A percentile compares a stretch with the other conserved stretches of the same genome.
Evolutionary conservation across 1,140 invertebrate genomes (phyloP).

Genomic region (Apis cerana): DNA sequence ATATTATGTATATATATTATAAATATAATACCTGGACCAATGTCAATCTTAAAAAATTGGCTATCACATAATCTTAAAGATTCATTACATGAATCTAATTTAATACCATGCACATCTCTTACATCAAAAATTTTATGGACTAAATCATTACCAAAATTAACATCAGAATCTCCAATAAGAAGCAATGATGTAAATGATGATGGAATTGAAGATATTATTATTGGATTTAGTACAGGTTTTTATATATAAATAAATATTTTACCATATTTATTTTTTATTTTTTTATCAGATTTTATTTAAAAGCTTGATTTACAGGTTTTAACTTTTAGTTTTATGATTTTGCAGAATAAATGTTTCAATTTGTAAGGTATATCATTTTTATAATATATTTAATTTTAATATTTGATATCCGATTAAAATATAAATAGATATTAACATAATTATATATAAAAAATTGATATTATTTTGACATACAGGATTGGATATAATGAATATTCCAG

Average conservation of each 20-base stretch:
- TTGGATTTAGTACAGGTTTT: constrained; percentile 90
- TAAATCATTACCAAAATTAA: constrained; percentile 87
- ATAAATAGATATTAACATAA: too few species aligned
- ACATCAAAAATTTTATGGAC: constrained; percentile 87
- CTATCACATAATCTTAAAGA: constrained; percentile 68
- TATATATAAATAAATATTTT: constrained; percentile 33
- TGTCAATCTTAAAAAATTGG: constrained; percentile 84
- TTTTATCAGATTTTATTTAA: too few species aligned
- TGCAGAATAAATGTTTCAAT: constrained; percentile 7
- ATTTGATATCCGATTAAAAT: neutral
- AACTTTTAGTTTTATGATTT: constrained; percentile 49
- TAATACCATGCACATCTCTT: constrained; percentile 87
- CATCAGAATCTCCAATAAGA: constrained; percentile 88
- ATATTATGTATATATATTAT: constrained; percentile 84
- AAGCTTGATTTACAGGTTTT: constrained; percentile 52
- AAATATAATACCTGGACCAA: constrained; percentile 84
- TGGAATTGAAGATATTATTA: constrained; percentile 87
- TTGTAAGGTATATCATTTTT: constrained; percentile 44
- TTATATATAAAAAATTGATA: neutral
- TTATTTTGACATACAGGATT: constrained; percentile 67
- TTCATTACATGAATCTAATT: constrained; percentile 65
- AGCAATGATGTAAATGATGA: constrained; percentile 89
- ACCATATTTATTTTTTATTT: constrained; percentile 36
- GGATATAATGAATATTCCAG: constrained; percentile 69
- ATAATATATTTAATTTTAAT: constrained; percentile 21